Percentiles rank a stretch among this genome's conserved stretches.
phyloP scores from a whole-genome alignment of 2,888 invertebrate species.

The Myopa tessellatipennis region DNA sequence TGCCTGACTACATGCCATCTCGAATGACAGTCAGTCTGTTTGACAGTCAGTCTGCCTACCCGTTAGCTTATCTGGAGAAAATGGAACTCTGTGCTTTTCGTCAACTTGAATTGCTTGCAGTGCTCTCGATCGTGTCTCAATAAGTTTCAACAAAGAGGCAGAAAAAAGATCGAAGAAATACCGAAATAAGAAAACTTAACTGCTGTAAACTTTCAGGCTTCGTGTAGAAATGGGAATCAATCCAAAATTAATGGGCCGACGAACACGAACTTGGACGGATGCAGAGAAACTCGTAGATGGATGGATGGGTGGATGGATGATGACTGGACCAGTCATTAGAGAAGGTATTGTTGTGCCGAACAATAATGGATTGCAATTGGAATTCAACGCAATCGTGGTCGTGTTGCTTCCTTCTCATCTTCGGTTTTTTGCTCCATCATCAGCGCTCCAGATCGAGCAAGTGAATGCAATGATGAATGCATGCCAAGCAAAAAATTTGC shows the following conservation, averaged over 20 bases:
- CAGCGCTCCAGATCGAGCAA: slow-evolving; percentile 7
- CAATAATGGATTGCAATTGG: slow-evolving; percentile 47
- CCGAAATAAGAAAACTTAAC: slow-evolving; percentile 20
- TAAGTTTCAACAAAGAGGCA: slow-evolving; percentile 29
- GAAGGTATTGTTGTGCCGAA: slow-evolving; percentile 28
- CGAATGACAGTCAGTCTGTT: neutral
- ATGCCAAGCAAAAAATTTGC: slow-evolving; percentile 23
- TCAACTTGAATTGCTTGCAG: slow-evolving; percentile 30
- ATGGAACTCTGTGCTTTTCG: slow-evolving; percentile 10
- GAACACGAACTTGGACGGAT: slow-evolving; percentile 15
- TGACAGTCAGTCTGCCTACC: neutral
- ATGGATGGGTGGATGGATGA: slow-evolving; percentile 23
- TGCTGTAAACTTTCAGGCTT: neutral
- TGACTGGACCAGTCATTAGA: slow-evolving; percentile 23
- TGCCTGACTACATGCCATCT: neutral
- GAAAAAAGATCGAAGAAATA: slow-evolving; percentile 13
- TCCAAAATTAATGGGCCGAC: neutral
- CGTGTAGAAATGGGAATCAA: neutral
- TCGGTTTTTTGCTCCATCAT: neutral
- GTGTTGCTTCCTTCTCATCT: slow-evolving; percentile 48
- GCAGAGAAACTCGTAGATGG: slow-evolving; percentile 2
- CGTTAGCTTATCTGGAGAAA: neutral
- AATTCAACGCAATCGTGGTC: slow-evolving; percentile 51
- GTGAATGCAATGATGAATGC: slow-evolving; percentile 19
- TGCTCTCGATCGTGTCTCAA: slow-evolving; percentile 36